Base-by-base conservation (phyloP, 2,797 vertebrate species). In the Neosilurus mollespiculum region DNA sequence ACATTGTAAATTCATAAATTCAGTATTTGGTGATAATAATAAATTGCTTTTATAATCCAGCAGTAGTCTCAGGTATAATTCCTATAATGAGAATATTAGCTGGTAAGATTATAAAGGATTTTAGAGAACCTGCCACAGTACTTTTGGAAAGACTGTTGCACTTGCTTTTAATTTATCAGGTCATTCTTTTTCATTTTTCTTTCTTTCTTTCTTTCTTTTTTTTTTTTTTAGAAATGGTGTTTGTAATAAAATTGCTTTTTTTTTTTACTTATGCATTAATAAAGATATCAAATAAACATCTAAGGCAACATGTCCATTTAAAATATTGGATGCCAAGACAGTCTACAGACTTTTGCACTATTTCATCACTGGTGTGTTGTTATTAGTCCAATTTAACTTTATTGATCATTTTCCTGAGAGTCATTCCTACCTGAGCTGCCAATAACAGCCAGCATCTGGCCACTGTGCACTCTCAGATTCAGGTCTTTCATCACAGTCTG, bases 361-460 rank as follows among this genome's bases (percentile, higher is more conserved):
- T 59, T 37, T 58, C 12, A 5, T 1, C 30, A 26, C n/a, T 9
- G 16, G 18, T 30, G 20, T 18, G 3, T 18, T 73, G 14, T 56
- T 73, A 75, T 75, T 11, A 20, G 51, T 22, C 16, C 53, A 20
- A 8, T 56, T 56, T 10, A n/a, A 49, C 26, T 66, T 18, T 7
- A 34, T 7, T 3, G 8, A 54, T 26, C 2, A 10, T 73, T 56
- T 56, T 75, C 9, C 8, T 10, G 43, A 71, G 51, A 58, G 24
- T 58, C 9, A 2, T 67, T 34, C 51, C 24, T 94, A 99, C 98
- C 98, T 90, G 97, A 96, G 91, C 95, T 99, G 87, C 97, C 97
- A 9, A 99, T 98, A 88, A 99, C 49, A 1, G 97, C 98, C 90
- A 99, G 91, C 98, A 99, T 99, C 91, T 99, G 97, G 6, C 98